These are phyloP conservation scores for Cottus gobio DNA, from an alignment of 2,113 vertebrate species.

Conservation along the genomic window DNA sequence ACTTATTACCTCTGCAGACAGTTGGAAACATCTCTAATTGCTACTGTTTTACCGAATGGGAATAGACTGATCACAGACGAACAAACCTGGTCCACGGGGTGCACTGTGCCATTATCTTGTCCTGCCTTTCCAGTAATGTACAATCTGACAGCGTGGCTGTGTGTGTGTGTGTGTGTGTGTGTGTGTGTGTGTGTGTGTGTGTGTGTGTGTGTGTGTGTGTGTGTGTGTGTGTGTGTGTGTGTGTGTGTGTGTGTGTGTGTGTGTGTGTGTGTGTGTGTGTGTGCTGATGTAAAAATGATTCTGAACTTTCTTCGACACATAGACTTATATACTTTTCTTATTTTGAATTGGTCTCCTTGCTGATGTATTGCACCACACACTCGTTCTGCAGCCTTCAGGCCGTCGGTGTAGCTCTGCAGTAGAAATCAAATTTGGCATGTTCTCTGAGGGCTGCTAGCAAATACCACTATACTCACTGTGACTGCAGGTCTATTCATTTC, in stretches of 20 bases:
- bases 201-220: background rate
- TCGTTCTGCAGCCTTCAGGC: slow-evolving; percentile 25
- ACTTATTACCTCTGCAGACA: slow-evolving; percentile 54
- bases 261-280: background rate
- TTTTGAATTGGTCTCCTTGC: slow-evolving; percentile 20
- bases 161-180: background rate
- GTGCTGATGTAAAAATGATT: background rate
- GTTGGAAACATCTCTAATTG: slow-evolving; percentile 57
- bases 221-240: background rate
- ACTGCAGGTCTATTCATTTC: slow-evolving; percentile 42
- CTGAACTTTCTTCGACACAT: slow-evolving; percentile 7
- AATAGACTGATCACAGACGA: slow-evolving; percentile 24
- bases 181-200: background rate
- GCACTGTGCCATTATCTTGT: background rate
- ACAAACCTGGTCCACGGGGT: slow-evolving; percentile 16
- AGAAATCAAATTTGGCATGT: slow-evolving; percentile 48
- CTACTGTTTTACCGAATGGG: slow-evolving; percentile 17
- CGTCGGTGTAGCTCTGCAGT: slow-evolving; percentile 12
- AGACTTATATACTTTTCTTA: slow-evolving; percentile 3
- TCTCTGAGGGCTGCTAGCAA: slow-evolving; percentile 29
- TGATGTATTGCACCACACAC: slow-evolving; percentile 28
- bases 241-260: background rate
- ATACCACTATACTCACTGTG: slow-evolving; percentile 3
- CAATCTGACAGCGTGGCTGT: background rate
- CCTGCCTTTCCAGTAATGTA: background rate